Base-by-base conservation (phyloP, 2,113 vertebrate species). In the pig (Sus scrofa) region DNA sequence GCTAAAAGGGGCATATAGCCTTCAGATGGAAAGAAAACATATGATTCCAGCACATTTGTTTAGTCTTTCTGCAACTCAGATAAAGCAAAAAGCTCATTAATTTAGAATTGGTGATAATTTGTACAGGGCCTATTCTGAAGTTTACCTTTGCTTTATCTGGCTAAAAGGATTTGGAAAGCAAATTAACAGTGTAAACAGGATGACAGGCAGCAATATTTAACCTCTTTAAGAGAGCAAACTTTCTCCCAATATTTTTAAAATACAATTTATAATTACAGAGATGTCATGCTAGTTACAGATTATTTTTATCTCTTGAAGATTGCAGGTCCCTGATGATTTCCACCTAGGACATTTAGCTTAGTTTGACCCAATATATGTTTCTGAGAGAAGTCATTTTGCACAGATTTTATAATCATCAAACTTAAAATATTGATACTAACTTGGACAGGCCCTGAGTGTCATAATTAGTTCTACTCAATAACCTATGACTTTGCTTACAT, bases 61-160 rank as follows among this genome's bases (percentile, higher is more conserved):
- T 97, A 98, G 95, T 97, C 95, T 98, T 97, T 96, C 97, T 96
- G 54, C 24, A 89, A 96, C 75, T 96, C 84, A 96, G 98, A 98
- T 97, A 98, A 97, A 98, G 95, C 71, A 97, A 98, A 98, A 97
- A 97, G 95, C 97, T 98, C 97, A 97, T 98, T 98, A 97, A 97
- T 98, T 98, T 98, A 84, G 71, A 96, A 96, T 87, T 93, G 91
- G 93, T 74, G 96, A 98, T 97, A 96, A 98, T 96, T 96, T 97
- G 86, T 97, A 95, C 94, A 96, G 70, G 94, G 65, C 65, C 91
- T 95, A 93, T 97, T 97, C 97, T 96, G 95, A 94, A 96, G 97
- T 98, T 98, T 98, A 97, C 97, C 95, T 98, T 98, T 96, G 93
- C 83, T 96, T 98, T 98, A 98, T 97, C 97, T 95, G 81, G 91